Evolutionary conservation across 37 sponge, comb jelly and placozoan species (phyloP).

Genomic region (Ianthella basta): DNA sequence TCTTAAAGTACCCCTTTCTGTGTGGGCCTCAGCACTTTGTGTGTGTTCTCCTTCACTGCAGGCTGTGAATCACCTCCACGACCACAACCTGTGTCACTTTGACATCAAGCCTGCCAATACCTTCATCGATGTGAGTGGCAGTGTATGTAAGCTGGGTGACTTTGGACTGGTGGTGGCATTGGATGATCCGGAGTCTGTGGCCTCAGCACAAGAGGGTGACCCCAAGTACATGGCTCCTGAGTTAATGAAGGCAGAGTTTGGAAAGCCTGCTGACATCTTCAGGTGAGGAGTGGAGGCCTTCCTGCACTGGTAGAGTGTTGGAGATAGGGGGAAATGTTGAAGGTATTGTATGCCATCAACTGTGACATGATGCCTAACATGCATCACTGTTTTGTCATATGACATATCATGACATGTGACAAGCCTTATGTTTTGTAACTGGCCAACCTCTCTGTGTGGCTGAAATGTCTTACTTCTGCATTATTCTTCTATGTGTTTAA

Average conservation of each 20-base stretch:
- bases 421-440: too few species aligned
- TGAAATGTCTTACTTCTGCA: too few species aligned
- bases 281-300: conserved; percentile 42
- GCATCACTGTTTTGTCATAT: too few species aligned
- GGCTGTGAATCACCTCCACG: conserved; percentile 89
- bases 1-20: background rate
- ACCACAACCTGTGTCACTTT: conserved; percentile 79
- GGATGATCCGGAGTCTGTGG: conserved; percentile 23
- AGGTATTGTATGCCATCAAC: background rate
- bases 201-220: conserved; percentile 74
- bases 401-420: too few species aligned
- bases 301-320: background rate
- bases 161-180: conserved; percentile 73
- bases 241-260: conserved; percentile 72
- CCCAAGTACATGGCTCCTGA: conserved; percentile 91
- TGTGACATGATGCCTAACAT: too few species aligned
- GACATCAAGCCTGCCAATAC: conserved; percentile 94
- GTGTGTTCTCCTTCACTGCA: conserved; percentile 21
- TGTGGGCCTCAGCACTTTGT: background rate
- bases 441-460: too few species aligned
- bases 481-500: too few species aligned
- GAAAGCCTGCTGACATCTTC: conserved; percentile 82
- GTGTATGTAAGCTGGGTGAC: conserved; percentile 83
- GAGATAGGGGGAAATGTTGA: background rate
- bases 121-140: conserved; percentile 64